Evolutionary conservation across 2,888 invertebrate genomes (phyloP).

Genomic region (Drosophila prolongata): DNA sequence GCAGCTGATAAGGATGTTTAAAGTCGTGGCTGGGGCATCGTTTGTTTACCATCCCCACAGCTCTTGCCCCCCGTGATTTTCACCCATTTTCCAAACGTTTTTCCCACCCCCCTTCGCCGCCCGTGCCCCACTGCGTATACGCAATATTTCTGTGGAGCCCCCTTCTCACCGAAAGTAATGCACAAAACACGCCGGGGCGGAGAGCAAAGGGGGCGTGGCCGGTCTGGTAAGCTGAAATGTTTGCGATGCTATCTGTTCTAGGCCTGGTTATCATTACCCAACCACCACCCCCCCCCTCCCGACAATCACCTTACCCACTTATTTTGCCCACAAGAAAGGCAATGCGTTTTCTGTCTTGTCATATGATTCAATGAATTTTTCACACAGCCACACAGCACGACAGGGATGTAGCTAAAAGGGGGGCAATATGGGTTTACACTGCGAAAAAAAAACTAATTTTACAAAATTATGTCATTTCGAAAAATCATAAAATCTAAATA

Average conservation of each 20-base stretch:
- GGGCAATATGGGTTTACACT: not conserved
- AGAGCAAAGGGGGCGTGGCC: not conserved
- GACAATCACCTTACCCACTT: not conserved
- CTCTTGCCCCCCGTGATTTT: not conserved
- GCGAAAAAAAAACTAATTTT: not conserved
- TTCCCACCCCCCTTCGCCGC: slow-evolving; percentile 13
- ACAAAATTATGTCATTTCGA: not conserved
- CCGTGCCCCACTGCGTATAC: slow-evolving; percentile 63
- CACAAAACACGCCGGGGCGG: slow-evolving; percentile 48
- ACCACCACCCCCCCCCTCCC: not conserved
- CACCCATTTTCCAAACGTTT: slow-evolving; percentile 3
- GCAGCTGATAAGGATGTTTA: slow-evolving; percentile 38
- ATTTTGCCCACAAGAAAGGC: slow-evolving; percentile 14
- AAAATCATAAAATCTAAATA: too few relatives aligned
- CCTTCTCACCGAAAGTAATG: slow-evolving; percentile 52
- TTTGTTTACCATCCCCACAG: slow-evolving; percentile 31
- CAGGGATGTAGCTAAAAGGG: not conserved
- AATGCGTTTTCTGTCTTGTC: slow-evolving; percentile 50
- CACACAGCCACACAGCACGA: slow-evolving; percentile 30
- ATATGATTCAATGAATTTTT: slow-evolving; percentile 77
- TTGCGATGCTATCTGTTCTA: slow-evolving; percentile 16
- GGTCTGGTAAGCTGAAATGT: slow-evolving; percentile 1
- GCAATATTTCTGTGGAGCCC: slow-evolving; percentile 64
- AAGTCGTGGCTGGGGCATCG: slow-evolving; percentile 43
- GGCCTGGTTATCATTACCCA: slow-evolving; percentile 31